phyloP scores from a whole-genome alignment of 2,113 vertebrate genomes.

The Miniopterus natalensis region DNA sequence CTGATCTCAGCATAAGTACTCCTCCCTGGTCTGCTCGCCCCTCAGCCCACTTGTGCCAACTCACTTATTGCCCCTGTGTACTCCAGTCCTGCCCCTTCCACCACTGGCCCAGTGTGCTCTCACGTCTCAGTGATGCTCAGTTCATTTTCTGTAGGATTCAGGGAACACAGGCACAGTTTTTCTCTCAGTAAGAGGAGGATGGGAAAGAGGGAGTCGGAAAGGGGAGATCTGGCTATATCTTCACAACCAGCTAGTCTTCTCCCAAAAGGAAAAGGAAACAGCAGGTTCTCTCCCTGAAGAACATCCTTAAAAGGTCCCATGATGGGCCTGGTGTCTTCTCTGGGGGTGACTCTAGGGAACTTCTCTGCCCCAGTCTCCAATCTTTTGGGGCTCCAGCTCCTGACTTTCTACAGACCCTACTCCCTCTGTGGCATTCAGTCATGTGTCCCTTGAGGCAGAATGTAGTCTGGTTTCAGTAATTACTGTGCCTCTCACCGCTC shows the following conservation, averaged over 20 bases:
- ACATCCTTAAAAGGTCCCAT: background rate
- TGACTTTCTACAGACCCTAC: background rate
- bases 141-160: background rate
- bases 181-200: background rate
- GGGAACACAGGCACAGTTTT: background rate
- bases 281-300: background rate
- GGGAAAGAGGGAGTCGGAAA: background rate
- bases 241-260: background rate
- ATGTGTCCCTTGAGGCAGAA: background rate
- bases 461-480: background rate
- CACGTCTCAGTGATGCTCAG: background rate
- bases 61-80: background rate
- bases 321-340: background rate
- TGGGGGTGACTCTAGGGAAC: background rate
- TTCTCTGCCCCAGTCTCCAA: background rate
- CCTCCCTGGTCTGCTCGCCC: background rate
- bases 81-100: background rate
- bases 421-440: background rate
- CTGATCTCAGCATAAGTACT: background rate
- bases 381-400: background rate
- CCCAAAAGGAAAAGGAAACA: constrained; percentile 29
- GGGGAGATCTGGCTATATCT: background rate
- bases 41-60: background rate
- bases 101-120: background rate
- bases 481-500: background rate